Base-by-base conservation (phyloP, 2,888 invertebrate genomes). In the Periphyllus acericola region DNA sequence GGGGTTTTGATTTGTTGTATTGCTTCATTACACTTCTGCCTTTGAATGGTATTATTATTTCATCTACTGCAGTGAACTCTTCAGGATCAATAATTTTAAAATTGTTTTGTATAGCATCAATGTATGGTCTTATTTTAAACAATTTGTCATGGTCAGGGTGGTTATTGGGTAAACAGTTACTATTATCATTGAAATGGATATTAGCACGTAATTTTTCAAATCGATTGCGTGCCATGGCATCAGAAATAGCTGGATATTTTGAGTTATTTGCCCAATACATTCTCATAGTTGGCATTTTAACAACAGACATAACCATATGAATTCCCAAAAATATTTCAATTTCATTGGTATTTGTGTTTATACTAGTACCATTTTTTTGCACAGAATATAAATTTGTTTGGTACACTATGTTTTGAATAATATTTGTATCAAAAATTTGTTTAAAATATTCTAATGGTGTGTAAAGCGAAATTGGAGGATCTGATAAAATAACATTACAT, bases 361-460 rank as follows among this genome's bases (percentile, higher is more conserved):
- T 29, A 17, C n/a, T 29, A 29, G n/a, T 66, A 19, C 68, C 68
- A 81, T 9, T 66, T 81, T 66, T 81, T 68, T 81, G 66, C 68
- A 36, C 36, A 36, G 36, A 36, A 36, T 36, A 36, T 36, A 36
- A 3, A 36, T 36, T 36, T 36, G 36, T 81, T 81, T 21, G n/a
- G 40, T 40, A 6, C 17, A 68, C 40, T 81, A 40, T 14, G 21
- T 8, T 32, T 81, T 32, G 36, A 68, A 66, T 8, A 68, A 40
- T 36, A 36, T 36, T 36, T 36, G 36, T 36, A 36, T 36, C 36
- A 36, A 36, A 36, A 36, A 36, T 36, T 81, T 81, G 3, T 68
- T 81, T 81, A n/a, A 81, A 81, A 81, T 81, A 81, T 81, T 81
- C 3, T 66, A 68, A 68, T n/a, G 80, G 36, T n/a, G 80, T 29